Evolutionary conservation across 2,113 vertebrate species (phyloP).

Genomic region (Caranx ignobilis): DNA sequence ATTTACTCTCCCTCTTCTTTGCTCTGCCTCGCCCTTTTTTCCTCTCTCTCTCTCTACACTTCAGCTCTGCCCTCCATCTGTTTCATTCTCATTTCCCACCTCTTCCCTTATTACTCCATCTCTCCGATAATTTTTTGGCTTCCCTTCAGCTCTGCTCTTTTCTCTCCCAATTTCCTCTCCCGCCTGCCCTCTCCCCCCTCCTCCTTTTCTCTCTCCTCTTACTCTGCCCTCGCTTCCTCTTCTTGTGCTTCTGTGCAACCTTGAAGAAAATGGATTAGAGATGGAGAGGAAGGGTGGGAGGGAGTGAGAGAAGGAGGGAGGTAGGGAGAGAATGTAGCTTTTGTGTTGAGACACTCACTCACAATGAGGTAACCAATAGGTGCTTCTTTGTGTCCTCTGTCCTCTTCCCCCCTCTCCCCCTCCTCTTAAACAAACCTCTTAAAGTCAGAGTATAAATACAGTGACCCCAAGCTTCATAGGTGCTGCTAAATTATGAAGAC

Average conservation of each 20-base stretch:
- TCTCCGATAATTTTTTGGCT: conserved; percentile 16
- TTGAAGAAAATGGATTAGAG: conserved; percentile 60
- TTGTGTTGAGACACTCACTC: conserved; percentile 28
- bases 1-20: conserved; percentile 3
- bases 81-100: conserved; percentile 22
- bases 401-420: background rate
- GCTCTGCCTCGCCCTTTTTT: background rate
- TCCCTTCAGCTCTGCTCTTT: conserved; percentile 15
- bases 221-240: conserved; percentile 8
- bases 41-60: background rate
- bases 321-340: conserved; percentile 15
- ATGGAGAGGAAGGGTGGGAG: conserved; percentile 2
- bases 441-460: background rate
- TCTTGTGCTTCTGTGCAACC: conserved; percentile 39
- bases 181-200: background rate
- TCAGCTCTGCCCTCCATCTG: conserved; percentile 31
- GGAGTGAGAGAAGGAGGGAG: background rate
- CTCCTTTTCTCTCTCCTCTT: background rate
- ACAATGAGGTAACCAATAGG: conserved; percentile 10
- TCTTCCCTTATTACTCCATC: conserved; percentile 15
- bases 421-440: background rate
- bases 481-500: background rate
- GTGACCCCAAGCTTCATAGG: background rate
- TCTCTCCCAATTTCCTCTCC: conserved; percentile 3
- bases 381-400: background rate